phyloP scores from a whole-genome alignment of 2,113 vertebrate genomes.

The Austrofundulus limnaeus region DNA sequence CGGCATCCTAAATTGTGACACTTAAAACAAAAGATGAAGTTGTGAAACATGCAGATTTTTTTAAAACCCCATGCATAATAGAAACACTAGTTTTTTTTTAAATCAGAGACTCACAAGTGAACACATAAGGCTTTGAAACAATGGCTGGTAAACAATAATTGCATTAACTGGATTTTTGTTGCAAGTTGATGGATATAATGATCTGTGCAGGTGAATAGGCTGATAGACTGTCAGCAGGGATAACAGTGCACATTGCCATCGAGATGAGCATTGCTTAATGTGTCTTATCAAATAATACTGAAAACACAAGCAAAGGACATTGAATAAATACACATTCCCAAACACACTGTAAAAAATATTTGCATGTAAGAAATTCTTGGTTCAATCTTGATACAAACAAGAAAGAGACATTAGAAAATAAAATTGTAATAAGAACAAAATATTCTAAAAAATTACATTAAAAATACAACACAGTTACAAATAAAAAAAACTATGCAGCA shows the following conservation, averaged over 20 bases:
- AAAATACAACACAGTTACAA: neutral
- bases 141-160: slow-evolving; percentile 25
- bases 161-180: slow-evolving; percentile 34
- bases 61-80: slow-evolving; percentile 50
- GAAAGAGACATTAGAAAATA: neutral
- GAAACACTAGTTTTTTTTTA: slow-evolving; percentile 22
- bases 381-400: neutral
- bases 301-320: neutral
- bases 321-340: neutral
- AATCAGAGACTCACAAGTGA: slow-evolving; percentile 30
- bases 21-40: slow-evolving; percentile 36
- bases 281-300: neutral
- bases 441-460: neutral
- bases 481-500: slow-evolving; percentile 4
- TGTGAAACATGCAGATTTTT: slow-evolving; percentile 58
- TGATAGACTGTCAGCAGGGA: slow-evolving; percentile 49
- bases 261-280: slow-evolving; percentile 15
- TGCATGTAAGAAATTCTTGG: slow-evolving; percentile 1
- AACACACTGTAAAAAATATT: neutral
- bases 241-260: slow-evolving; percentile 18
- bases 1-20: slow-evolving; percentile 29
- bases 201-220: slow-evolving; percentile 32
- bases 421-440: neutral
- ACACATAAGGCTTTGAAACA: slow-evolving; percentile 21
- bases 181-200: slow-evolving; percentile 51